Evolutionary conservation across 2,113 vertebrate genomes (phyloP), one percentile per base, ranked within the genome.

Genomic region (Pelecanoides urinatrix): DNA sequence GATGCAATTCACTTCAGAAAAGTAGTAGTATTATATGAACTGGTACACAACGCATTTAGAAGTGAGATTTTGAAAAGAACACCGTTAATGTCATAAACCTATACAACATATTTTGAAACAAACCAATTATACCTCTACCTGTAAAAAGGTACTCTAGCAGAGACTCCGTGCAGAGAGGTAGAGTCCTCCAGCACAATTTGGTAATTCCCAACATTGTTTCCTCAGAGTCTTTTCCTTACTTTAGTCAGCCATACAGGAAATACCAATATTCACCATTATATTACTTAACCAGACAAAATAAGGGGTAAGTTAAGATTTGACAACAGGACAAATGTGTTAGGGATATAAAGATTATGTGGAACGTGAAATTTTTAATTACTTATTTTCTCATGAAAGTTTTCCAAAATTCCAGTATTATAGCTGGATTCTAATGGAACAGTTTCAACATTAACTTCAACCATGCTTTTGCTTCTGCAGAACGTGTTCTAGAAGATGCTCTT

Each of bases 11-110:
- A 9, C 34, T 10, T 45, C 65, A 17, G 55, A 20, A 22, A 23
- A 18, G 45, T 1, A 30, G 52, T 4, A 7, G 61, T 6, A 7
- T 7, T 36, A 11, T 2, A 25, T 1, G 19, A 49, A 27, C 42
- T 7, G n/a, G 29, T 19, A 22, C 18, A 58, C 19, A 16, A 20
- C 19, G 1, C 9, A 40, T 7, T 34, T 34, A 12, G 58, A 61
- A 62, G 27, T 4, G 17, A 25, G 15, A 11, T 55, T 55, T 71
- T 63, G n/a, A 40, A 20, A 80, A 56, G 30, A 47, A 62, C 40
- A 55, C 40, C 29, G 66, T 34, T 79, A 47, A 55, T 9, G 20
- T 7, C 75, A 30, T 20, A 50, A 73, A 58, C 34, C 32, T 29
- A 4, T 7, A 38, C 53, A 44, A 23, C 12, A 8, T 7, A 22